Percentiles rank a stretch among this genome's conserved stretches.
These are phyloP conservation scores for Pituophis catenifer DNA, from an alignment of 2,113 vertebrate genomes.

Conservation along the genomic window DNA sequence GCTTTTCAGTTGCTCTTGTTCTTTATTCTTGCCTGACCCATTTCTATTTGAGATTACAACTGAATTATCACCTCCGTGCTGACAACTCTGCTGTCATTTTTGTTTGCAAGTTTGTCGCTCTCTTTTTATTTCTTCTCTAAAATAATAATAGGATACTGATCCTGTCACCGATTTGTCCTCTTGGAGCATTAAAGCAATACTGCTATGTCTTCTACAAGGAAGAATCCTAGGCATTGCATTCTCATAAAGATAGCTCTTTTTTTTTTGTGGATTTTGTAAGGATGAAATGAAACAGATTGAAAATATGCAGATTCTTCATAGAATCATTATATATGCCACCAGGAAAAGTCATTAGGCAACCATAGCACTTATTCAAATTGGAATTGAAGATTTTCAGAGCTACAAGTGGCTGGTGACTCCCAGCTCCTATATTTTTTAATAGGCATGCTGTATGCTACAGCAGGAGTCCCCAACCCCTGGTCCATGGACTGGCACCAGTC, in stretches of 20 bases:
- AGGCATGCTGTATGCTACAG: background rate
- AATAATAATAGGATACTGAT: background rate
- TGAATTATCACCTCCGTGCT: constrained; percentile 45
- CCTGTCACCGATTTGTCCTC: constrained; percentile 23
- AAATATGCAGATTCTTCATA: background rate
- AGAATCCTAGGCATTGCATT: background rate
- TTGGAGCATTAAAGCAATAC: constrained; percentile 19
- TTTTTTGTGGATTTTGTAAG: background rate
- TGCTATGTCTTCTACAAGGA: background rate
- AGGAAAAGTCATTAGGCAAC: accelerated
- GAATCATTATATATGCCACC: background rate
- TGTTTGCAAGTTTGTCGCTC: constrained; percentile 11
- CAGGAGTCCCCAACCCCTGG: background rate
- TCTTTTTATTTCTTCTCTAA: background rate
- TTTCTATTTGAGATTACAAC: constrained; percentile 43
- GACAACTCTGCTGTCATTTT: constrained; percentile 50
- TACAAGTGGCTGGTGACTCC: background rate
- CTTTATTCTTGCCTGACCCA: constrained; percentile 52
- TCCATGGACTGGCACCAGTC: background rate
- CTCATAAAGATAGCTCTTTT: background rate
- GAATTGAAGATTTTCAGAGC: background rate
- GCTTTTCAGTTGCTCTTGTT: constrained; percentile 41
- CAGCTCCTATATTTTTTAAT: background rate
- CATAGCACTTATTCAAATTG: background rate
- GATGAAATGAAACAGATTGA: background rate